A percentile compares a stretch with the other conserved stretches of the same genome.
Evolutionary conservation across 2,888 invertebrate species (phyloP).

Genomic region (Ichneumoninae sp.): DNA sequence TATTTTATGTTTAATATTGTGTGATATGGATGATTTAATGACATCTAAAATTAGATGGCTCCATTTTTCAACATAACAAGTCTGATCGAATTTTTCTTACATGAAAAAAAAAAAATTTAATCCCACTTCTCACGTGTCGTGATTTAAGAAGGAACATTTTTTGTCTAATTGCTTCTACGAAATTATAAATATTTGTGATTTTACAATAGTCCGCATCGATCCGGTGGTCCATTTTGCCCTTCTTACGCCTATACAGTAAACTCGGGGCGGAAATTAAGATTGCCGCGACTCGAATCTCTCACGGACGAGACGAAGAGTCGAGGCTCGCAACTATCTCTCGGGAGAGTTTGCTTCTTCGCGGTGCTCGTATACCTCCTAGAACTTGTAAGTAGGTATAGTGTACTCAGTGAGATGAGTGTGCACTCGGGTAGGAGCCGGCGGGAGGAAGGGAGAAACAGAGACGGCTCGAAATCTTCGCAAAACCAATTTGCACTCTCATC

Average conservation of each 20-base stretch:
- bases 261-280: conserved; percentile 16
- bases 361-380: not conserved
- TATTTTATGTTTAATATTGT: no score
- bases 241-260: not conserved
- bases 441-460: conserved; percentile 3
- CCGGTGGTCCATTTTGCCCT: not conserved
- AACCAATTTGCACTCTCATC: conserved; percentile 71
- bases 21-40: no score
- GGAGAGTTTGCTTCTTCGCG: conserved; percentile 4
- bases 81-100: no score
- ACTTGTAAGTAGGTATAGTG: conserved; percentile 18
- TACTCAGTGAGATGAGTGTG: conserved; percentile 43
- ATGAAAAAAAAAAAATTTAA: no score
- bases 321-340: conserved; percentile 5
- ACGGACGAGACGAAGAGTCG: not conserved
- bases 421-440: not conserved
- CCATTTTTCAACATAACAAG: no score
- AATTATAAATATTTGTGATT: no score
- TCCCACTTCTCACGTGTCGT: no score
- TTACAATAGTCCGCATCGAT: not conserved
- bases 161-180: no score
- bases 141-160: no score
- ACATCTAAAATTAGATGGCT: no score
- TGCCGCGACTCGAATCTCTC: conserved; percentile 11
- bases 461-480: conserved; percentile 49